Evolutionary conservation across 2,797 vertebrate genomes (phyloP), one percentile per base, ranked within the genome.

Genomic region (Lates japonicus): DNA sequence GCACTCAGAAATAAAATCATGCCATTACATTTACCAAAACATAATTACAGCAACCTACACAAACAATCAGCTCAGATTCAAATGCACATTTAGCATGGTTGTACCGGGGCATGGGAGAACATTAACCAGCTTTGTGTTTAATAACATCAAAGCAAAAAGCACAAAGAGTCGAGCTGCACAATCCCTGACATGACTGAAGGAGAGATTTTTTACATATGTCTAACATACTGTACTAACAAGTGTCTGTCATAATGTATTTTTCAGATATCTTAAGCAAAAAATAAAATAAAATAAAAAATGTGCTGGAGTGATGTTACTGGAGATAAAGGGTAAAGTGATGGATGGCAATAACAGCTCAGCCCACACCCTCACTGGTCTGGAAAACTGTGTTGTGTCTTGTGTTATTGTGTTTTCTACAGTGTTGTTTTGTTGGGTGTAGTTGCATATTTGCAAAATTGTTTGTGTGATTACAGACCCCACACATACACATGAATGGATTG

Each of bases 11-110:
- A 83, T 80, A 81, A 84, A 88, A 86, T 80, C 86, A 84, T 62
- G 35, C 76, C 85, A 80, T 81, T 76, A 78, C 67, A 88, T 88
- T 90, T 78, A 87, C 66, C 60, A 77, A 88, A 92, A 85, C 88
- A 85, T 79, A 83, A 88, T 92, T 84, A 91, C 70, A 20, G 39
- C 91, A 81, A 62, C 89, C 85, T 86, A 90, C n/a, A n/a, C 90
- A 87, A 84, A 88, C 83, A 84, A 76, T 88, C 80, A 78, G 25
- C 60, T 82, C 83, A 83, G 61, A 86, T 81, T 78, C 76, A 81
- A 80, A 91, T 42, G 70, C 69, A 86, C 74, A 78, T 80, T 82
- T 67, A 69, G 52, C 70, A 70, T n/a, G 13, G 69, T 66, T 62
- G 80, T 33, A 76, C 51, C n/a, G n/a, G 78, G 41, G 66, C 59